Evolutionary conservation across 2,797 vertebrate genomes (phyloP).

Genomic region (Nothura maculosa): DNA sequence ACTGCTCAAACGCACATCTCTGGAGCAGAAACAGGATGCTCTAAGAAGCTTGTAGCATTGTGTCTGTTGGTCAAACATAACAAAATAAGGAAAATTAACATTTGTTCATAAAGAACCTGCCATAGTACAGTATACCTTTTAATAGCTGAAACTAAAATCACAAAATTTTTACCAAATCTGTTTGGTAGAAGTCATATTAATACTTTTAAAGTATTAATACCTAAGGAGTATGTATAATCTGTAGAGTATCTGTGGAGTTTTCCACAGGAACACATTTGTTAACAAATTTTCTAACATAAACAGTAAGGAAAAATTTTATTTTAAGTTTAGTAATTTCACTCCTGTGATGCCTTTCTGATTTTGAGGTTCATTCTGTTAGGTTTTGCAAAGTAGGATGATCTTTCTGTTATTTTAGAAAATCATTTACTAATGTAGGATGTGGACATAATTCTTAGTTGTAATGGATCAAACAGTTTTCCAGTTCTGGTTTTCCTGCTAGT

Average conservation of each 20-base stretch:
- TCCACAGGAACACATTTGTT: not conserved
- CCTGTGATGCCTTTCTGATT: not conserved
- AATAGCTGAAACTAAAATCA: not conserved
- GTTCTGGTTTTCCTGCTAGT: not conserved
- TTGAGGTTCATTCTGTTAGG: not conserved
- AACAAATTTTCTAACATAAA: conserved; percentile 47
- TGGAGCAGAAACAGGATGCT: not conserved
- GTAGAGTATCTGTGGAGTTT: not conserved
- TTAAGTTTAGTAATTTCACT: conserved; percentile 14
- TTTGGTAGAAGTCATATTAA: not conserved
- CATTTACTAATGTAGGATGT: not conserved
- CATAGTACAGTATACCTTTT: not conserved
- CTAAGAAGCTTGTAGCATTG: not conserved
- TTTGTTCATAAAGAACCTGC: not conserved
- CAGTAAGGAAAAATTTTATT: too few species aligned
- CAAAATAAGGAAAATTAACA: not conserved
- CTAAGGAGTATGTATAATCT: not conserved
- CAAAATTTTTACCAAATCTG: not conserved
- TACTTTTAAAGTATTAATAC: not conserved
- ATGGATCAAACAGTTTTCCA: not conserved
- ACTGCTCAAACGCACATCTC: not conserved
- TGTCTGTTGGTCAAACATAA: not conserved
- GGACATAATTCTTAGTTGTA: not conserved
- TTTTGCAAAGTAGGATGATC: not conserved
- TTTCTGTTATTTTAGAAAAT: not conserved